Base-by-base conservation (phyloP, 2,888 invertebrate species). In the Chloroclystis v-ata region DNA sequence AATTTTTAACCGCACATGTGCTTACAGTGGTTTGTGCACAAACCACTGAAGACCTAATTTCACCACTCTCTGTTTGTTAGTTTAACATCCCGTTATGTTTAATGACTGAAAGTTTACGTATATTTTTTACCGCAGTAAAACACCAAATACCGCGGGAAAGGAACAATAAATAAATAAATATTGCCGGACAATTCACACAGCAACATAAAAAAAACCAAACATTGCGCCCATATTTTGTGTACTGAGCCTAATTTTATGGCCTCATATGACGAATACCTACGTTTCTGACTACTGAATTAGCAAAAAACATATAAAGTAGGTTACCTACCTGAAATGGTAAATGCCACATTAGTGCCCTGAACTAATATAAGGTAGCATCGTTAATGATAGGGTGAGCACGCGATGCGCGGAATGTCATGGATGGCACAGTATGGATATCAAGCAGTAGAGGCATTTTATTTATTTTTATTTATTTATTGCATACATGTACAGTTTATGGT, bases 311-410 rank as follows among this genome's bases (percentile, higher is more conserved):
- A 1, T 8, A 7, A 35, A 11, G 20, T 35, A 35, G n/a, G n/a
- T 14, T 13, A 32, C 14, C 30, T 32, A 13, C 16, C 32, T 11
- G 10, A 35, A 35, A 65, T 65, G 33, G 45, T 28, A 50, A 49
- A 59, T 61, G 61, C 54, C 57, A 52, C 57, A 56, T 57, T 42
- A 37, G 55, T 64, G 58, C 54, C 53, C 50, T 44, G 37, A 14
- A 10, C 14, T 26, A 37, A 20, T 16, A 41, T 32, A 44, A 39
- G 41, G 44, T 41, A 49, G 47, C 55, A 60, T 69, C 65, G 61
- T 43, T 57, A 57, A 69, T 69, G 70, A 69, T 67, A 64, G 59
- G 65, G 63, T 54, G 49, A 57, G 70, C 73, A 72, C 72, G 71
- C 69, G 44, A 73, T 26, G 16, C 10, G 35, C 9, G 32, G 38